Base-by-base conservation (phyloP, 1,140 invertebrate genomes). In the Cryptotermes secundus region DNA sequence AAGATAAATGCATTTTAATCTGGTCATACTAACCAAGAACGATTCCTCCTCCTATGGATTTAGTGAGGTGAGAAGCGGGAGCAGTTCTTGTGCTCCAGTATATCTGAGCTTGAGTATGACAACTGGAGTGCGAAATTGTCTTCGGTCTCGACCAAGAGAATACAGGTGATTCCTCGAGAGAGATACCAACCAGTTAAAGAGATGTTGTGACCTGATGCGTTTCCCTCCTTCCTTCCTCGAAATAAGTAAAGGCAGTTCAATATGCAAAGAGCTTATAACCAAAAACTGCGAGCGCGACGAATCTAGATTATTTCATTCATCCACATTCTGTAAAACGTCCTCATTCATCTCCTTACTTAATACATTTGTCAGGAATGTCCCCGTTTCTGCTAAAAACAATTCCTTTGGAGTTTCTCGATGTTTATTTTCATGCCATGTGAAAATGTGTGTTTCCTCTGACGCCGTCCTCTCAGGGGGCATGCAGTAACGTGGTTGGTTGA, bases 101-200 rank as follows among this genome's bases (percentile, higher is more conserved):
- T 6, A 72, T 9, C 31, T 31, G n/a, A 72, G 26, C 26, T 26
- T 6, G n/a, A 6, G 6, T n/a, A 31, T 26, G 2, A 72, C 59
- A 72, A 72, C 59, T 72, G n/a, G 59, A 72, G 59, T 72, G 59
- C 59, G 59, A 72, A 72, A 72, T 72, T 72, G 59, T 72, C 59
- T 72, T 26, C 59, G 19, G 22, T 49, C 45, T 49, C 19, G 45
- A 22, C 45, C 14, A 19, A 49, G 14, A 14, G 45, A 72, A 72
- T 72, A 10, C 59, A 72, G 59, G 59, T 72, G 59, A 72, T 72
- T 72, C n/a, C 59, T 72, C 59, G 4, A 72, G 59, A 31, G 59
- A 0, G 59, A 72, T 26, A 72, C 53, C 26, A 72, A 72, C 59
- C 59, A 72, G 31, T 72, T 26, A 72, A 31, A 72, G 59, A 72